Conservation (phyloP, 2,797 vertebrate genomes). For the Myotis planiceps region DNA sequence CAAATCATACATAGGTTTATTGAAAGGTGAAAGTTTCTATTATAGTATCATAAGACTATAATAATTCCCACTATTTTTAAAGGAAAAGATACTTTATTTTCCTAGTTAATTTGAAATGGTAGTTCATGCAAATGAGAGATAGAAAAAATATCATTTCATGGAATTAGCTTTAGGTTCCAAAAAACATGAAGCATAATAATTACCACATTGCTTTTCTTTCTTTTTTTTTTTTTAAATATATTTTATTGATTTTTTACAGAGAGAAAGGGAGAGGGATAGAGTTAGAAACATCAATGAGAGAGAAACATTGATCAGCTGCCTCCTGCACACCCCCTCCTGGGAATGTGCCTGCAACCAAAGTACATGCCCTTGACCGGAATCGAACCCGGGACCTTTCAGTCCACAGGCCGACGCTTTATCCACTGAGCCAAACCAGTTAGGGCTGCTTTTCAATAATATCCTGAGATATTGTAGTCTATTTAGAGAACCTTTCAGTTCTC, state of each 20-base stretch:
- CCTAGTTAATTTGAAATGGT: neutral
- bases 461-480: neutral
- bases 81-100: neutral
- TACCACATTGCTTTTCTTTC: neutral
- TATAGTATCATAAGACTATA: conserved; percentile 25
- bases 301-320: no score
- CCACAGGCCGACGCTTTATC: no score
- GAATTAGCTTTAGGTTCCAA: neutral
- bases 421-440: no score
- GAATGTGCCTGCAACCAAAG: no score
- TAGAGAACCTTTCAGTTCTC: neutral
- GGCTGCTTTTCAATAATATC: neutral
- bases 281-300: no score
- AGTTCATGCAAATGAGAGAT: neutral
- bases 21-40: neutral
- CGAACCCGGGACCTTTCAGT: no score
- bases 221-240: no score
- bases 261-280: no score
- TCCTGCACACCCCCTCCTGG: no score
- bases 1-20: neutral
- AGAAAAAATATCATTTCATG: neutral
- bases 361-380: no score
- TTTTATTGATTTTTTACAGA: no score
- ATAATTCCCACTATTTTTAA: neutral
- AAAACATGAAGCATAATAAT: neutral